These are phyloP conservation scores for Catharus bicknelli DNA, from an alignment of 2,113 vertebrate genomes.

Conservation along the genomic window DNA sequence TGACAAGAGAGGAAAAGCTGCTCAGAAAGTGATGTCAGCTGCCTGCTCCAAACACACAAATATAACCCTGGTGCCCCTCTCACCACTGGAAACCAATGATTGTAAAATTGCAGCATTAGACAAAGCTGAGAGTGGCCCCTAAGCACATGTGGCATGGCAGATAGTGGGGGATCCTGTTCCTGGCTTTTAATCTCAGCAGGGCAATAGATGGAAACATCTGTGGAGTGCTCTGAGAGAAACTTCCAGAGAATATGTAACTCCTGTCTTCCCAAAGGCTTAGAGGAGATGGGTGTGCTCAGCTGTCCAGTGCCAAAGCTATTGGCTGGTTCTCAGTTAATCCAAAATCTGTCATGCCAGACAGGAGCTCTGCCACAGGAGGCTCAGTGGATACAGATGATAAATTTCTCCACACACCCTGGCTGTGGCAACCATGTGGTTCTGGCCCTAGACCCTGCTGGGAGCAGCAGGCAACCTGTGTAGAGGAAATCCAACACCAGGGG, in stretches of 20 bases:
- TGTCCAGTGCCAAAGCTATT: not conserved
- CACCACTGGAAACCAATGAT: not conserved
- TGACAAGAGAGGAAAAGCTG: not conserved
- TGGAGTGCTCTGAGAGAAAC: not conserved
- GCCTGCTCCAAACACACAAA: not conserved
- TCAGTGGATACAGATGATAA: not conserved
- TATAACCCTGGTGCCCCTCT: not conserved
- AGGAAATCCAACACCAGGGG: not conserved
- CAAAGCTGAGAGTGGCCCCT: not conserved
- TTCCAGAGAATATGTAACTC: not conserved
- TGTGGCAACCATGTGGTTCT: not conserved
- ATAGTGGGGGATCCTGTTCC: not conserved
- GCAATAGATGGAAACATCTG: not conserved
- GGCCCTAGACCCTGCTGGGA: not conserved
- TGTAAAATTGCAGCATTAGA: not conserved
- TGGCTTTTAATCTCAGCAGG: rapidly evolving
- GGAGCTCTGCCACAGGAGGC: not conserved
- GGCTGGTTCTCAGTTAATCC: not conserved
- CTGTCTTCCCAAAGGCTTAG: not conserved
- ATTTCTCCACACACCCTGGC: not conserved
- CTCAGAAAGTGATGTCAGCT: not conserved
- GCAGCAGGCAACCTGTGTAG: not conserved
- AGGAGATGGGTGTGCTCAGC: not conserved
- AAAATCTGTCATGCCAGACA: not conserved
- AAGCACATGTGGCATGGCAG: not conserved